Percentiles rank a stretch among this genome's conserved stretches.
These are phyloP conservation scores for Clupea harengus DNA, from an alignment of 2,113 vertebrate genomes.

Conservation along the genomic window DNA sequence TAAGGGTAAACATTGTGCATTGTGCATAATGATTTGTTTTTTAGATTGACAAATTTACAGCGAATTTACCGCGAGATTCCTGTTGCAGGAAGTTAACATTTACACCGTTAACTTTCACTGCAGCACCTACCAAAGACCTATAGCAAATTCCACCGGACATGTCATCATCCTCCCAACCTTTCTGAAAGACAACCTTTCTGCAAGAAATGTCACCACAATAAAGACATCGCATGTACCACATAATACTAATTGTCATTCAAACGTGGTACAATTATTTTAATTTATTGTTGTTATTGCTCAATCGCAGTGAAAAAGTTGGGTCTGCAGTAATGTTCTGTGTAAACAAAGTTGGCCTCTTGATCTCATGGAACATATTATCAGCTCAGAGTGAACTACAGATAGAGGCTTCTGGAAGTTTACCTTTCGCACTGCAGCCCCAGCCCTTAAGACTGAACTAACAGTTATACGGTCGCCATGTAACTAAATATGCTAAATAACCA, in stretches of 20 bases:
- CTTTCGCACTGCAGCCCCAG: not conserved
- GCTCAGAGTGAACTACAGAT: not conserved
- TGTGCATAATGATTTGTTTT: too few species aligned
- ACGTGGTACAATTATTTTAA: not conserved
- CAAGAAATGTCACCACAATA: too few species aligned
- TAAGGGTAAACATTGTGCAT: too few species aligned
- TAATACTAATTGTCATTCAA: not conserved
- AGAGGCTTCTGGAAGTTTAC: not conserved
- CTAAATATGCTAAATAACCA: not conserved
- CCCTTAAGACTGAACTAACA: not conserved
- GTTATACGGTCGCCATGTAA: not conserved
- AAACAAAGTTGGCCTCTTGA: not conserved
- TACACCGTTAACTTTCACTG: not conserved
- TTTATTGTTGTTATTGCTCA: not conserved
- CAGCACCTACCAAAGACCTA: not conserved
- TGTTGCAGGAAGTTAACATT: not conserved
- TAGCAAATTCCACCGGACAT: not conserved
- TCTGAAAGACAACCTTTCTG: not conserved
- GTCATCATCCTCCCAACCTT: not conserved
- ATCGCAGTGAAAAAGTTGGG: not conserved
- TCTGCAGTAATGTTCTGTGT: not conserved
- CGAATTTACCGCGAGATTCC: too few species aligned
- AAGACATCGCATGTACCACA: not conserved
- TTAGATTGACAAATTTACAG: too few species aligned
- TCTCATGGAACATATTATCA: slow-evolving; percentile 1